Percentiles rank a stretch among this genome's conserved stretches.
Conservation (phyloP, 2,888 invertebrate genomes). For the Amiota mariae region DNA sequence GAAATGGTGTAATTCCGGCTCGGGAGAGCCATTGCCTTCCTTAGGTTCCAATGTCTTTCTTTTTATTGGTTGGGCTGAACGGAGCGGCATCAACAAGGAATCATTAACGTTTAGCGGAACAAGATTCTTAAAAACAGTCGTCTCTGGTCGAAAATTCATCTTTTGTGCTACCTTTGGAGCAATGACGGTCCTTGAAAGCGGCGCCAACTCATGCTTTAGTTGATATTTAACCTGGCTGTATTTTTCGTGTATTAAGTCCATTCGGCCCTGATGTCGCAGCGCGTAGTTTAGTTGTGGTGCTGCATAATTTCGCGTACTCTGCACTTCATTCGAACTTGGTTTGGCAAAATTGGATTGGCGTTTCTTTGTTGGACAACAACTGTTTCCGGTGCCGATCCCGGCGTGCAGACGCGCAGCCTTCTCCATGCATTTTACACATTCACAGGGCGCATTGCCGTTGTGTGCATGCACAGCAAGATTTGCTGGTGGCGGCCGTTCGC, state of each 20-base stretch:
- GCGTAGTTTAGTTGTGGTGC: constrained; percentile 57
- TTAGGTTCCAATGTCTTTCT: neutral
- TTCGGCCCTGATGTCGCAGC: constrained; percentile 48
- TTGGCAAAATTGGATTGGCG: neutral
- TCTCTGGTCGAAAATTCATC: constrained; percentile 60
- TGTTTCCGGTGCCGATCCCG: neutral
- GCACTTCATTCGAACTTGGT: neutral
- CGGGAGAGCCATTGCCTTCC: constrained; percentile 42
- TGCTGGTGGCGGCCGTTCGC: constrained; percentile 22
- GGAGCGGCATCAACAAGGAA: constrained; percentile 48
- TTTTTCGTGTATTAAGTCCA: constrained; percentile 43
- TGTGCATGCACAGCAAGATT: constrained; percentile 36
- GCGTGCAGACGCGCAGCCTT: neutral
- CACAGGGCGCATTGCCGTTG: constrained; percentile 24
- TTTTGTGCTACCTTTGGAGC: constrained; percentile 66
- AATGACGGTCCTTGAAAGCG: constrained; percentile 54
- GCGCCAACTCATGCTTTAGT: constrained; percentile 46
- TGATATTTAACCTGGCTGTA: neutral
- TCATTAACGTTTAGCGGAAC: constrained; percentile 67
- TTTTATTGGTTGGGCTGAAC: constrained; percentile 1
- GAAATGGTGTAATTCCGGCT: constrained; percentile 61
- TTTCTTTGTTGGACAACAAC: neutral
- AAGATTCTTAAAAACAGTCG: constrained; percentile 60
- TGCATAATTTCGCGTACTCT: constrained; percentile 37
- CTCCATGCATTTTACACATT: neutral